Evolutionary conservation across 2,888 invertebrate species (phyloP), one percentile per base, ranked within the genome.

Genomic region (Allophyes oxyacanthae): DNA sequence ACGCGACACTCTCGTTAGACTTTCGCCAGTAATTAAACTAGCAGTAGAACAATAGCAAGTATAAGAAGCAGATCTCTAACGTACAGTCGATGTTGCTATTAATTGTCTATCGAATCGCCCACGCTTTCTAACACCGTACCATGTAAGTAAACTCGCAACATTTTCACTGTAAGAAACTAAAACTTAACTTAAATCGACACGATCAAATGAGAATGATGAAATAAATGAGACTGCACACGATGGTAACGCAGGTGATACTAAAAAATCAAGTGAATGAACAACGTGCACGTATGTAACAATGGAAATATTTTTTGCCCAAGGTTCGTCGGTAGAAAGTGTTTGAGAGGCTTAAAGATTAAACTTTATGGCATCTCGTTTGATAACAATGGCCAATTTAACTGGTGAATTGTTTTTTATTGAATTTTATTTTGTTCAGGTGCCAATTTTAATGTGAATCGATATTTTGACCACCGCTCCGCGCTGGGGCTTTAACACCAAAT

Each of bases 11-110:
- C 90, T 89, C 88, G 88, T 88, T 88, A 88, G 85, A 92, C 93
- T 93, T 93, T 93, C 93, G 89, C 92, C 88, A 73, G 86, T 92
- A 92, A 92, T 93, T 93, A 92, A 89, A 88, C 83, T 82, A 80
- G 83, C 86, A 81, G 84, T 88, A 84, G 88, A 92, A 93, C 93
- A 93, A 93, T 93, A 84, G 91, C 82, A 83, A 81, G 84, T 81
- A 82, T 84, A 88, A 89, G 88, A 89, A 90, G 83, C 85, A 84
- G 83, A 91, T 91, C 90, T 89, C 85, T 83, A 87, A 83, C 82
- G 84, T 81, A 83, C 81, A 75, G 33, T 78, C 86, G 80, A 87
- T 87, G 89, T 83, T 87, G 85, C 86, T 85, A 88, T 90, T 91
- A 91, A 91, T 90, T 89, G 91, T 84, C 84, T 87, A 92, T 90